Evolutionary conservation across 2,113 vertebrate genomes (phyloP).

Genomic region (Limanda limanda): DNA sequence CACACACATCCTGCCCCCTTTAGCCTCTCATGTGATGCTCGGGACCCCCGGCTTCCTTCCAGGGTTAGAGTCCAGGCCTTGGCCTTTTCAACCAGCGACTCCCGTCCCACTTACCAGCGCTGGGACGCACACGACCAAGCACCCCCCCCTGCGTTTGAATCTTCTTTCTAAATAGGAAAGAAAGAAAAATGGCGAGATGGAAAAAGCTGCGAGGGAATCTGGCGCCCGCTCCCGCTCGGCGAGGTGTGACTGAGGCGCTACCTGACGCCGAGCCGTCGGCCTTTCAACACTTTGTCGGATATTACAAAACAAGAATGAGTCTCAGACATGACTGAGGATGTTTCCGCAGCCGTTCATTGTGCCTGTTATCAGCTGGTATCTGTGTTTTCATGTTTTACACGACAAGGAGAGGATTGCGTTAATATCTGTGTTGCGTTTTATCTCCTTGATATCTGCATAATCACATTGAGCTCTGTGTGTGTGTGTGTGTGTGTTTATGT

Average conservation of each 20-base stretch:
- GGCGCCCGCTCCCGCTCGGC: background rate
- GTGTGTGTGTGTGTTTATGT: background rate
- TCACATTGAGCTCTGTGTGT: constrained; percentile 2
- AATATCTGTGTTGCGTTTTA: background rate
- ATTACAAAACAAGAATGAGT: constrained; percentile 7
- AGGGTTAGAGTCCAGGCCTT: constrained; percentile 86
- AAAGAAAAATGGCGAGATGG: too few species aligned
- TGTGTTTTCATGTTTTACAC: constrained; percentile 34
- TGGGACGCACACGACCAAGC: constrained; percentile 32
- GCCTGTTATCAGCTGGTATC: constrained; percentile 27
- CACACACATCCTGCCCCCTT: constrained; percentile 84
- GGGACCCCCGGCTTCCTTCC: constrained; percentile 87
- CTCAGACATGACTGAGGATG: constrained; percentile 16
- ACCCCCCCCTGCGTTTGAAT: too few species aligned
- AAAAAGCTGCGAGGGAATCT: background rate
- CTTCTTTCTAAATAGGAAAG: too few species aligned
- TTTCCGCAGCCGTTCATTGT: constrained; percentile 67
- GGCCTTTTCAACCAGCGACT: constrained; percentile 86
- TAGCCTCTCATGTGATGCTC: constrained; percentile 72
- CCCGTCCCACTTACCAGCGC: constrained; percentile 76
- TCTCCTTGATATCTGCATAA: background rate
- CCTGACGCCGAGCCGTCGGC: background rate
- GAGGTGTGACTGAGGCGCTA: background rate
- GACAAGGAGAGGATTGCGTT: background rate
- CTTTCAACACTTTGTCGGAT: background rate